Conservation (phyloP, 2,797 vertebrate species). For the Scyliorhinus canicula region DNA sequence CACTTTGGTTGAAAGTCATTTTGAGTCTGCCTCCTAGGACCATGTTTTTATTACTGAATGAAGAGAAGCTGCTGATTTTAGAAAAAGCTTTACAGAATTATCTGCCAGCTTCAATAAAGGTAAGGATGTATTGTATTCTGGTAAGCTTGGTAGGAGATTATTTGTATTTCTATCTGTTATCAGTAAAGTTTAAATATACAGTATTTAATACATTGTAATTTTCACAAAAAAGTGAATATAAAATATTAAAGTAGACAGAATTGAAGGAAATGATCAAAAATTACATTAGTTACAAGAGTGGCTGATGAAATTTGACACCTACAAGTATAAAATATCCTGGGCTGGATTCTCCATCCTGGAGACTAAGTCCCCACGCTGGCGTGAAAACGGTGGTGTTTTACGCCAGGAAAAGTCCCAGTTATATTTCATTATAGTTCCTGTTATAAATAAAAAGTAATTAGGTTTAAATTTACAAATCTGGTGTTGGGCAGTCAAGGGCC, state of each 20-base stretch:
- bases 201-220: not conserved
- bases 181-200: not conserved
- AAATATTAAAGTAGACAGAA: not conserved
- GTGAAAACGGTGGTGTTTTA: too few relatives aligned
- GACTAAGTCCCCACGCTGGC: too few relatives aligned
- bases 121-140: not conserved
- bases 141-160: not conserved
- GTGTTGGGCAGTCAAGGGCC: too few relatives aligned
- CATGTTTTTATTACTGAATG: not conserved
- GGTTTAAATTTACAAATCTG: too few relatives aligned
- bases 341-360: too few relatives aligned
- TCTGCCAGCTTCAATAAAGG: not conserved
- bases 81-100: not conserved
- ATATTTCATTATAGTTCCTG: too few relatives aligned
- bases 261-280: not conserved
- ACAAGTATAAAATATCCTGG: not conserved
- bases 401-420: too few relatives aligned
- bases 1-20: not conserved
- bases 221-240: not conserved
- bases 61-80: not conserved
- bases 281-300: not conserved
- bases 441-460: too few relatives aligned
- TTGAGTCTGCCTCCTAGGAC: not conserved
- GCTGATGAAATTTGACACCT: not conserved
- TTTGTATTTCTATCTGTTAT: not conserved